Conservation (phyloP, 1,140 invertebrate species). For the Gonioctena quinquepunctata region DNA sequence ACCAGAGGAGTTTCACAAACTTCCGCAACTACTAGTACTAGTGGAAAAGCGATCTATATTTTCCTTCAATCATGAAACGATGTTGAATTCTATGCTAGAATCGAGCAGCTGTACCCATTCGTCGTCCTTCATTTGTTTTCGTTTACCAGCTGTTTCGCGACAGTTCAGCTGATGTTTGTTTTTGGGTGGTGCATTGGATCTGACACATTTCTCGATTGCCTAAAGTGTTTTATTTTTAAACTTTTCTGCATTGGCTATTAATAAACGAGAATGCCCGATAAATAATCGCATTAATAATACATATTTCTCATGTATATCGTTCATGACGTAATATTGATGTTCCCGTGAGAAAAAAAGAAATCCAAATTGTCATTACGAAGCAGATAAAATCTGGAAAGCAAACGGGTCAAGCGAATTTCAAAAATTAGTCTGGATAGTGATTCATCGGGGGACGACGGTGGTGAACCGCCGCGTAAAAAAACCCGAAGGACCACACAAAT, state of each 20-base stretch:
- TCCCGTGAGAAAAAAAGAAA: conserved; percentile 37
- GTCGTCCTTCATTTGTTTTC: not conserved
- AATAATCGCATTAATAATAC: not conserved
- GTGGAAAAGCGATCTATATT: too few relatives aligned
- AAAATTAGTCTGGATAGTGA: conserved; percentile 88
- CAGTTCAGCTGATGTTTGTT: conserved; percentile 46
- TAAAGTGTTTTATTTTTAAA: not conserved
- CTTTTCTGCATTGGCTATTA: not conserved
- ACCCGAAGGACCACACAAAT: conserved; percentile 70
- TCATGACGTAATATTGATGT: conserved; percentile 40
- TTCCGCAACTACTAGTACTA: too few relatives aligned
- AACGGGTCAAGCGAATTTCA: conserved; percentile 47
- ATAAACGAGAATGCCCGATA: not conserved
- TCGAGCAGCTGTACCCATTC: not conserved
- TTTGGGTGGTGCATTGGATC: conserved; percentile 34
- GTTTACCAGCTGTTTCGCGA: not conserved
- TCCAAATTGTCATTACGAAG: conserved; percentile 26
- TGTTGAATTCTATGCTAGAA: too few relatives aligned
- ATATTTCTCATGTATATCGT: not conserved
- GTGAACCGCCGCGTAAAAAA: conserved; percentile 90
- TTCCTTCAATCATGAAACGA: too few relatives aligned
- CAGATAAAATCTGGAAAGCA: conserved; percentile 38
- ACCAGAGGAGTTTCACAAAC: too few relatives aligned
- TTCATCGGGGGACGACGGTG: conserved; percentile 77
- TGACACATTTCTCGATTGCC: conserved; percentile 1